These are phyloP conservation scores for Alligator mississippiensis DNA, from an alignment of 2,113 vertebrate species.

Conservation along the genomic window DNA sequence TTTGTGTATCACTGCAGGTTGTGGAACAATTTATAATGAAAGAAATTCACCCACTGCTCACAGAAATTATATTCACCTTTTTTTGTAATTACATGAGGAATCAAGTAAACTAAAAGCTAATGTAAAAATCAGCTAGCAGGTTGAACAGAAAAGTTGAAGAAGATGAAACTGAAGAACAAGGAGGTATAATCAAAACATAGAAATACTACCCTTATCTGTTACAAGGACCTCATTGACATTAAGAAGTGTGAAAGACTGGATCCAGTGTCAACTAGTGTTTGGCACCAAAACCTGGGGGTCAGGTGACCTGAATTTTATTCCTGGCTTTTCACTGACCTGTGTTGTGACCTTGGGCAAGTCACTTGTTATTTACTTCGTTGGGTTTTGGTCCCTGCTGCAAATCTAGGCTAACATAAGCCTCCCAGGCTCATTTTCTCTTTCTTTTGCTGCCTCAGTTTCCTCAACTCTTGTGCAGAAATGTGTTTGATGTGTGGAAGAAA, in stretches of 20 bases:
- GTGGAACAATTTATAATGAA: background rate
- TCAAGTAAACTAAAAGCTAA: background rate
- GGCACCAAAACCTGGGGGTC: background rate
- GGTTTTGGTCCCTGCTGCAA: background rate
- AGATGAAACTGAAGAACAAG: background rate
- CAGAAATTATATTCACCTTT: background rate
- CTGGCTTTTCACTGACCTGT: background rate
- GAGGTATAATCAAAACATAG: background rate
- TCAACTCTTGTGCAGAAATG: background rate
- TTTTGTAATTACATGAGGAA: background rate
- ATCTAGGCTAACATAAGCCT: background rate
- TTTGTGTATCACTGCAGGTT: background rate
- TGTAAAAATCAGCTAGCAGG: rapidly evolving
- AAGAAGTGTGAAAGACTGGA: background rate
- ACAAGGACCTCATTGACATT: background rate
- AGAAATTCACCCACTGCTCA: background rate
- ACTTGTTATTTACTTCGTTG: background rate
- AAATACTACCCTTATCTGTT: background rate
- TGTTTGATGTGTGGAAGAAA: background rate
- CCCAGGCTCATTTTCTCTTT: too few species aligned
- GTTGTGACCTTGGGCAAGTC: background rate
- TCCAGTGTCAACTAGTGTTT: background rate
- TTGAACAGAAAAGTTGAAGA: background rate
- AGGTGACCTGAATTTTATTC: background rate
- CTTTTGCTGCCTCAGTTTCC: background rate